These are phyloP conservation scores for Ammodytes marinus DNA, from an alignment of 2,113 vertebrate species.

Conservation along the genomic window DNA sequence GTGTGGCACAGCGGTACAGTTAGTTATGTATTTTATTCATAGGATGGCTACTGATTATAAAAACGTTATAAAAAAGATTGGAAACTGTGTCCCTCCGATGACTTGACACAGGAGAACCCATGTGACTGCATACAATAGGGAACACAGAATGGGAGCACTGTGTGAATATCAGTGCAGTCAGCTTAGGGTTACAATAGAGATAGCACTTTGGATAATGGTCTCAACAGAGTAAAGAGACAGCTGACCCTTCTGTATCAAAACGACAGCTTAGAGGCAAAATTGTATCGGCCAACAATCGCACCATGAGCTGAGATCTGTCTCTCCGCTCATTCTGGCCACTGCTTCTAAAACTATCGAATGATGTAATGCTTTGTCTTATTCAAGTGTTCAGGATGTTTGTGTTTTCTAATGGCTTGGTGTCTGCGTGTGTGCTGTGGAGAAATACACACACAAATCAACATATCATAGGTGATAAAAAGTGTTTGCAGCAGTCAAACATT, in stretches of 20 bases:
- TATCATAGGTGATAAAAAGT: background rate
- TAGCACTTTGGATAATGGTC: conserved; percentile 38
- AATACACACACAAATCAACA: background rate
- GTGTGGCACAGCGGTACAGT: background rate
- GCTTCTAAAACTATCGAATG: background rate
- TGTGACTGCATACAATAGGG: background rate
- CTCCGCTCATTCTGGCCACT: background rate
- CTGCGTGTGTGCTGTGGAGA: background rate
- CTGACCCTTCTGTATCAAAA: conserved; percentile 17
- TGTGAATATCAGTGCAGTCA: conserved; percentile 14
- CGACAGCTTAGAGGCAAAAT: conserved; percentile 30
- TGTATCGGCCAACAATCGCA: conserved; percentile 35
- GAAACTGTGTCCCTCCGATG: background rate
- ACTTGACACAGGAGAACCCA: background rate
- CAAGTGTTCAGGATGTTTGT: conserved; percentile 10
- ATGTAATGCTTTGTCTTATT: conserved; percentile 33
- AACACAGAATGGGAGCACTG: conserved; percentile 14
- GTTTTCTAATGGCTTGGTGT: background rate
- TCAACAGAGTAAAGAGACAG: conserved; percentile 7
- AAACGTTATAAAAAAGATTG: background rate
- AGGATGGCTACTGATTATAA: background rate
- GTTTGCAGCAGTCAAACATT: background rate
- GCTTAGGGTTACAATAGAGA: conserved; percentile 19
- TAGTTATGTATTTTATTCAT: background rate
- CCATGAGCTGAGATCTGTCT: conserved; percentile 8